Percentiles rank a stretch among this genome's conserved stretches.
Evolutionary conservation across 2,888 invertebrate genomes (phyloP).

Genomic region (Molanna angustata): DNA sequence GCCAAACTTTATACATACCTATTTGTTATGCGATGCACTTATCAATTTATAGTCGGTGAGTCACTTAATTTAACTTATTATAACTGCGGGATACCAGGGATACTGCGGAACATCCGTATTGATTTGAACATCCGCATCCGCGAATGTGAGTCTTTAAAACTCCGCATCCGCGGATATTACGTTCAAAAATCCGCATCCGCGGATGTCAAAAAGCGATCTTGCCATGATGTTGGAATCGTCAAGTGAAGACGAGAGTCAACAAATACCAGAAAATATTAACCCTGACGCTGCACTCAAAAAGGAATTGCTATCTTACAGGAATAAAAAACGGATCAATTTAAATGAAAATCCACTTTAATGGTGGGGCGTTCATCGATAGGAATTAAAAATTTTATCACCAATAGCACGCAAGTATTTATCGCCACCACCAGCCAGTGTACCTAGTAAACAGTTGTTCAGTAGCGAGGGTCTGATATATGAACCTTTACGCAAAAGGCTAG

Average conservation of each 20-base stretch:
- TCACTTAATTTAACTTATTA: too few species aligned
- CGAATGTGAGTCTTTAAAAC: too few species aligned
- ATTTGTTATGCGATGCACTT: too few species aligned
- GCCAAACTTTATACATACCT: too few species aligned
- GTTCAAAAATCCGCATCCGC: too few species aligned
- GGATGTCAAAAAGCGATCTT: constrained; percentile 2
- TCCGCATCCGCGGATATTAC: too few species aligned
- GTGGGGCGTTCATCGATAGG: constrained; percentile 1
- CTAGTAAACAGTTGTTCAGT: constrained; percentile 4
- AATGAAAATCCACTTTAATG: constrained; percentile 1
- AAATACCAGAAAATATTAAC: constrained; percentile 3
- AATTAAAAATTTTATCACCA: constrained; percentile 1
- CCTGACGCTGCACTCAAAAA: not conserved
- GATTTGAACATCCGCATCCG: too few species aligned
- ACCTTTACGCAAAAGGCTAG: too few species aligned
- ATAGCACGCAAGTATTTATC: constrained; percentile 1
- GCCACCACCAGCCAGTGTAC: constrained; percentile 1
- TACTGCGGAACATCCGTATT: too few species aligned
- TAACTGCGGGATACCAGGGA: too few species aligned
- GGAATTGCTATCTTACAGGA: not conserved
- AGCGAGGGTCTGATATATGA: too few species aligned
- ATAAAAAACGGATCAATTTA: not conserved
- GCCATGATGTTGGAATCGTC: constrained; percentile 3
- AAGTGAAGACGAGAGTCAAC: constrained; percentile 1
- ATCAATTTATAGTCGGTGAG: too few species aligned